Evolutionary conservation across 1,140 invertebrate species (phyloP).

Genomic region (Ceratina australensis): DNA sequence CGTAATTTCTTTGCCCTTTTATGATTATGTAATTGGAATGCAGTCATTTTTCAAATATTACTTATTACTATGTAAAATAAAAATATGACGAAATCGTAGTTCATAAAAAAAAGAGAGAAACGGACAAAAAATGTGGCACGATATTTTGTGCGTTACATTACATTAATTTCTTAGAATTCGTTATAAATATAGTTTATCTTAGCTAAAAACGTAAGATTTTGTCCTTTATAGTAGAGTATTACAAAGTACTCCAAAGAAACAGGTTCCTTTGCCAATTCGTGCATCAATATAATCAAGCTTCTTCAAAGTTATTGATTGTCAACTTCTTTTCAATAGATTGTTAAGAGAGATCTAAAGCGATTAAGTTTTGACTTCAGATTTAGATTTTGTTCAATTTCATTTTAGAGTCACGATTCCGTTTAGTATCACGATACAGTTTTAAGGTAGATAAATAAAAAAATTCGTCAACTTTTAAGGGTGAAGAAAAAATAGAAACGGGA

Average conservation of each 20-base stretch:
- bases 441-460: conserved; percentile 6
- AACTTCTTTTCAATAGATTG: not conserved
- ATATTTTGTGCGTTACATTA: conserved; percentile 51
- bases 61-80: not conserved
- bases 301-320: conserved; percentile 23
- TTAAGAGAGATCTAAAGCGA: too few species aligned
- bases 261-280: not conserved
- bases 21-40: conserved; percentile 21
- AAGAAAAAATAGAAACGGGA: conserved; percentile 14
- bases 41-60: not conserved
- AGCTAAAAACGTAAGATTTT: not conserved
- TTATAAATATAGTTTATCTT: conserved; percentile 3
- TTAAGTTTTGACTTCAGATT: too few species aligned
- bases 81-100: not conserved
- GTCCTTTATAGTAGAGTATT: not conserved
- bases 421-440: conserved; percentile 17
- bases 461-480: not conserved
- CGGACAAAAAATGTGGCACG: conserved; percentile 22
- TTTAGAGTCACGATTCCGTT: not conserved
- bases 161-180: conserved; percentile 16
- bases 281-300: conserved; percentile 28
- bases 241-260: not conserved
- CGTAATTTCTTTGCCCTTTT: conserved; percentile 6
- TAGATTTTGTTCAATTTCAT: not conserved
- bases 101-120: not conserved